Conservation (phyloP, 2,888 invertebrate species). For the Parascotia fuliginaria region DNA sequence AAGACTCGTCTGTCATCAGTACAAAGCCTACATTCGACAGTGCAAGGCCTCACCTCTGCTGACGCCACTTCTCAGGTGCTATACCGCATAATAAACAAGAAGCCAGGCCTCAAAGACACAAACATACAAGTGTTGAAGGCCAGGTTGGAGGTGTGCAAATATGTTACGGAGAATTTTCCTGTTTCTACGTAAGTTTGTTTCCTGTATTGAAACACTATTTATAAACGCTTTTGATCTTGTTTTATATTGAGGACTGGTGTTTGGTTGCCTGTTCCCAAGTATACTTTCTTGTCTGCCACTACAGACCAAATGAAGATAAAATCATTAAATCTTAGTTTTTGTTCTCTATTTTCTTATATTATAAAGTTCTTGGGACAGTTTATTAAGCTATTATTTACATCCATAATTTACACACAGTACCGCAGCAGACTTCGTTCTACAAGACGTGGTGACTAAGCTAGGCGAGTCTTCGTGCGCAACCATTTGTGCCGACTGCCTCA, state of each 20-base stretch:
- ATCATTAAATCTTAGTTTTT: too few species aligned
- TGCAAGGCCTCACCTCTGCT: slow-evolving; percentile 87
- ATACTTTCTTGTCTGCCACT: too few species aligned
- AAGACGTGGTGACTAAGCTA: slow-evolving; percentile 93
- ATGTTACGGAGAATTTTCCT: slow-evolving; percentile 90
- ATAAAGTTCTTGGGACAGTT: too few species aligned
- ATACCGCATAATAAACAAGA: slow-evolving; percentile 90
- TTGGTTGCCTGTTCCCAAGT: too few species aligned
- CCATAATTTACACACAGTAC: slow-evolving; percentile 71
- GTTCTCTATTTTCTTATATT: too few species aligned
- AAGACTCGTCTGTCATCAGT: slow-evolving; percentile 92
- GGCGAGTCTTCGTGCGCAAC: slow-evolving; percentile 94
- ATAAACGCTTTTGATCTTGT: too few species aligned
- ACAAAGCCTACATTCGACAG: slow-evolving; percentile 88
- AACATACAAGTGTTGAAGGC: slow-evolving; percentile 96
- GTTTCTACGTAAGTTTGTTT: slow-evolving; percentile 86
- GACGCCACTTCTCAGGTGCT: slow-evolving; percentile 91
- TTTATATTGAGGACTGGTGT: too few species aligned
- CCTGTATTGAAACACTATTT: too few species aligned
- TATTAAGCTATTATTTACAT: too few species aligned
- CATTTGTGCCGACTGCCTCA: slow-evolving; percentile 88
- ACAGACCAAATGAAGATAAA: too few species aligned
- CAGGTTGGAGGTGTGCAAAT: slow-evolving; percentile 91
- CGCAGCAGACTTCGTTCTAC: slow-evolving; percentile 90
- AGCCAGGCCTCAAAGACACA: slow-evolving; percentile 95